Evolutionary conservation across 35 echinoderm and acorn worm genomes (phyloP).

Genomic region (Amphiura filiformis): DNA sequence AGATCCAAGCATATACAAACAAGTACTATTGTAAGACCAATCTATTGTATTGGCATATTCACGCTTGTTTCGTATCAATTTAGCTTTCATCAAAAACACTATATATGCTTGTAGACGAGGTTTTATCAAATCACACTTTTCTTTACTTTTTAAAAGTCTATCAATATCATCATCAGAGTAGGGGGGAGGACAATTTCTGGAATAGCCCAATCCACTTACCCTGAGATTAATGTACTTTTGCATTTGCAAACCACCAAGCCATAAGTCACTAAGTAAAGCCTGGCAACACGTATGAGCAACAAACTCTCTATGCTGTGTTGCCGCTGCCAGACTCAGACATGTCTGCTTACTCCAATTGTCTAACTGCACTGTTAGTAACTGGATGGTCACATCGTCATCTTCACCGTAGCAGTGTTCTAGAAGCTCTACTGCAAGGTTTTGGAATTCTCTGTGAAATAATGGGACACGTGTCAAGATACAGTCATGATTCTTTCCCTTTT

Average conservation of each 20-base stretch:
- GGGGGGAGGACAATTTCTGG: neutral
- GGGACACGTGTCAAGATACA: neutral
- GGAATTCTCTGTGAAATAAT: slow-evolving; percentile 76
- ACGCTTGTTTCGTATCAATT: too few species aligned
- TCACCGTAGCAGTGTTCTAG: slow-evolving; percentile 84
- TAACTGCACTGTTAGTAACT: slow-evolving; percentile 85
- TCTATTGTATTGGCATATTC: too few species aligned
- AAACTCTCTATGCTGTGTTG: slow-evolving; percentile 78
- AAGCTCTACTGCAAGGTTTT: slow-evolving; percentile 72
- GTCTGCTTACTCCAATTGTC: slow-evolving; percentile 98
- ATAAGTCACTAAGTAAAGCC: slow-evolving; percentile 81
- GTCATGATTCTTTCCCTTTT: too few species aligned
- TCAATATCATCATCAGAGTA: too few species aligned
- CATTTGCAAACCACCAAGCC: slow-evolving; percentile 85
- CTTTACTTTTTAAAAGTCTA: too few species aligned
- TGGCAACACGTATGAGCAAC: slow-evolving; percentile 95
- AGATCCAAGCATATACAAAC: too few species aligned
- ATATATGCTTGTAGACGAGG: too few species aligned
- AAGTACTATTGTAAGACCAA: too few species aligned
- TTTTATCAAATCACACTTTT: too few species aligned
- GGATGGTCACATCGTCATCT: slow-evolving; percentile 83
- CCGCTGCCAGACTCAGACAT: slow-evolving; percentile 78
- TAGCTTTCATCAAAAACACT: too few species aligned
- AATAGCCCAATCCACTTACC: slow-evolving; percentile 28
- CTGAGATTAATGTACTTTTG: slow-evolving; percentile 91